Conservation (phyloP, 2,888 invertebrate species). For the Chalcis sispes region DNA sequence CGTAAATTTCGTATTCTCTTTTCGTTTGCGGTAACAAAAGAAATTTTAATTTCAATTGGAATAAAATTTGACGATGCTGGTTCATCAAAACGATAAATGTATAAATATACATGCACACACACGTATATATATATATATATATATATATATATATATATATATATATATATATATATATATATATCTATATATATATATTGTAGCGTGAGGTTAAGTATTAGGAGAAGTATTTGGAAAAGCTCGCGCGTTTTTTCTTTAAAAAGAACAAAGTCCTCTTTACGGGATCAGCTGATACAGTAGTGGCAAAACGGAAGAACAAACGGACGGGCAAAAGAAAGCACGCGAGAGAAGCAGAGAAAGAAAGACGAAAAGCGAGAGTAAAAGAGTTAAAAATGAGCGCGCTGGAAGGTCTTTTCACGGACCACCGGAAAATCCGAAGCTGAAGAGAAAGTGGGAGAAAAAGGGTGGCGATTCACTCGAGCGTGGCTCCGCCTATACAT, state of each 20-base stretch:
- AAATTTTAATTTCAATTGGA: conserved; percentile 12
- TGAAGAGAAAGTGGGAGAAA: neutral
- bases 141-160: neutral
- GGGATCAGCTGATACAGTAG: neutral
- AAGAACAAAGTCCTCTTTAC: conserved; percentile 46
- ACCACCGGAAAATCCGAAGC: neutral
- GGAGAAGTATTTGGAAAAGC: conserved; percentile 33
- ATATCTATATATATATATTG: neutral
- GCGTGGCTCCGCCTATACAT: conserved; percentile 38
- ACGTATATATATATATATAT: neutral
- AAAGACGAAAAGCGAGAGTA: neutral
- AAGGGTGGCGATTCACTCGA: conserved; percentile 11
- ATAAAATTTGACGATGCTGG: conserved; percentile 18
- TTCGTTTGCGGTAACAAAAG: neutral
- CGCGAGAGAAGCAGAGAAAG: neutral
- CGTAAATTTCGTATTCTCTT: neutral
- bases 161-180: neutral
- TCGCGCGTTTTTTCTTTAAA: neutral
- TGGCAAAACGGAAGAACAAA: neutral
- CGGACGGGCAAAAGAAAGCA: neutral
- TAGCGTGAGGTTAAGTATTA: conserved; percentile 27
- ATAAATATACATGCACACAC: neutral
- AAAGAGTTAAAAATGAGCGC: conserved; percentile 30
- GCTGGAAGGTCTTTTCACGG: neutral
- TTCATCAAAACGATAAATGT: neutral